phyloP scores from a whole-genome alignment of 2,888 invertebrate genomes.

The Steromphala cineraria region DNA sequence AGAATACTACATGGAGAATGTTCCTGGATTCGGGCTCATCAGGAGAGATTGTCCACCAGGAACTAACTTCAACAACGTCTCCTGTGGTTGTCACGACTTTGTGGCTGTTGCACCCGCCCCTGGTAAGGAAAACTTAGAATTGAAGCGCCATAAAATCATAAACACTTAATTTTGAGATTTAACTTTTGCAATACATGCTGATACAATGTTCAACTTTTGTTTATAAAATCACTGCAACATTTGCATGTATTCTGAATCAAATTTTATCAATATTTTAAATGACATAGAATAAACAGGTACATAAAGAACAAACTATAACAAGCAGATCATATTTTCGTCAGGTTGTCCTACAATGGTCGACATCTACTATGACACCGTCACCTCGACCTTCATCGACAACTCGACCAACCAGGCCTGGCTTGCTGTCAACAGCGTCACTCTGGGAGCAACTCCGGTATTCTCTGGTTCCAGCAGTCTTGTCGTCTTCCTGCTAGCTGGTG shows the following conservation, averaged over 20 bases:
- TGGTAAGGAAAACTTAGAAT: background rate
- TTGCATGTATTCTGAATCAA: no score
- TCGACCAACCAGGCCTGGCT: background rate
- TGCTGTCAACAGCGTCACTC: background rate
- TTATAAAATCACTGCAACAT: no score
- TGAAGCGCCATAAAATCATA: no score
- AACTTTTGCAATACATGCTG: no score
- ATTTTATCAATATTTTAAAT: no score
- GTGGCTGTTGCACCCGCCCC: background rate
- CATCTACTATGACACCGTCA: background rate
- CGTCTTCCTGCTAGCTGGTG: background rate
- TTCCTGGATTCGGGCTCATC: background rate
- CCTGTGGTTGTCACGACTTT: background rate
- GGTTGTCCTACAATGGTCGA: background rate
- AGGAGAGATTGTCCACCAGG: background rate
- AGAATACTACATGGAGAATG: background rate
- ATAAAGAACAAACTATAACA: no score
- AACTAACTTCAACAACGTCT: slow-evolving; percentile 2
- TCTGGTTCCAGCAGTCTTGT: background rate
- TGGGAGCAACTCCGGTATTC: background rate
- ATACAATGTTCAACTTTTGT: no score
- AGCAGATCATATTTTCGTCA: background rate
- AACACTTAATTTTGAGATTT: no score
- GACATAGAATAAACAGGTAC: no score
- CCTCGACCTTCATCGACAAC: background rate